Evolutionary conservation across 1,140 invertebrate genomes (phyloP).

Genomic region (Trachelipus rathkii): DNA sequence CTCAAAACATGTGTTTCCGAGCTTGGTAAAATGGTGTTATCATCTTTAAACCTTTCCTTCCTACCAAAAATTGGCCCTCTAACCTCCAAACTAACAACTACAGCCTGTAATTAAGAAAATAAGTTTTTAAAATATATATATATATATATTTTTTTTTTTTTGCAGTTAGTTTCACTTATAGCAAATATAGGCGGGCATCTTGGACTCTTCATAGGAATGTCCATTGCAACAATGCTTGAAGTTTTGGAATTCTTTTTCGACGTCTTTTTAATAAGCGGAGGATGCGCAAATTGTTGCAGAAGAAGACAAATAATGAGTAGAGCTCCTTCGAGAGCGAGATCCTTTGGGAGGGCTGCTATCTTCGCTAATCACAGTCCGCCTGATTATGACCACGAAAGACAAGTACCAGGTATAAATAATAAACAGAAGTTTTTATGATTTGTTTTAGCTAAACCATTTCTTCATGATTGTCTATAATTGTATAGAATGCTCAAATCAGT

Average conservation of each 20-base stretch:
- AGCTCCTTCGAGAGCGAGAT: not conserved
- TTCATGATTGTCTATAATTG: too few relatives aligned
- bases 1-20: too few relatives aligned
- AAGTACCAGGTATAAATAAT: not conserved
- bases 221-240: constrained; percentile 22
- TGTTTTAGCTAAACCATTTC: too few relatives aligned
- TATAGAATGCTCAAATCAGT: too few relatives aligned
- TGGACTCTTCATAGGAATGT: constrained; percentile 26
- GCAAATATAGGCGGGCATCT: constrained; percentile 20
- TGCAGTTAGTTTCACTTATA: constrained; percentile 23
- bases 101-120: too few relatives aligned
- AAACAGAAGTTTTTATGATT: too few relatives aligned
- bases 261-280: constrained; percentile 18
- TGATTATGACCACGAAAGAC: not conserved
- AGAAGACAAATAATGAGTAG: not conserved
- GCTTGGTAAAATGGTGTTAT: too few relatives aligned
- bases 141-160: not conserved
- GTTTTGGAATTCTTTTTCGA: constrained; percentile 22
- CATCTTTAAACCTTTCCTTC: too few relatives aligned
- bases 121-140: too few relatives aligned
- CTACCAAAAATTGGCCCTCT: too few relatives aligned
- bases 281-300: not conserved
- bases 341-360: not conserved
- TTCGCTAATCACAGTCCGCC: not conserved
- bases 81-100: too few relatives aligned